Base-by-base conservation (phyloP, 2,113 vertebrate species). In the Echinops telfairi region DNA sequence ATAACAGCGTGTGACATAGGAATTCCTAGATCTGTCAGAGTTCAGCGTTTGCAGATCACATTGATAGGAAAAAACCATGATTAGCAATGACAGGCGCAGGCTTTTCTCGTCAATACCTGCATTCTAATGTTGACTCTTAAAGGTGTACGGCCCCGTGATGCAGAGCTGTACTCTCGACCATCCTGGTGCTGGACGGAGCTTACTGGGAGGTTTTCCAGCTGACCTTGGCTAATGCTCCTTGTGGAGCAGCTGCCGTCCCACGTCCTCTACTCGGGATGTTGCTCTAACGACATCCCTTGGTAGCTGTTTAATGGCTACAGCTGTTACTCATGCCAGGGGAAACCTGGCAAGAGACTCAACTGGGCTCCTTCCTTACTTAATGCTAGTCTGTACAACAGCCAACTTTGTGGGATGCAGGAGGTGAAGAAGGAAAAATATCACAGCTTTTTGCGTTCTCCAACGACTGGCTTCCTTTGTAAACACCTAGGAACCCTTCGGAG, bases 271-370 rank as follows among this genome's bases (percentile, higher is more conserved):
- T 86, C 60, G n/a, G 82, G 93, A 40, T 8, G 0, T 64, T 92
- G 92, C 80, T 86, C 60, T 92, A 83, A 91, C 83, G 79, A 3
- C 12, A 4, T 94, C 53, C 86, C 92, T 77, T 88, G 90, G 20
- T 96, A 78, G 19, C 94, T 93, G 43, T 94, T 94, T 95, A 95
- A 86, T 58, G 43, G 29, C 86, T 84, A n/a, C 38, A 64, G 76
- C 83, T 93, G 83, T 89, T 90, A 88, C 31, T 95, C 77, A 53
- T 86, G 38, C 73, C 53, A 25, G 1, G 29, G 91, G 90, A 95
- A 93, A 78, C 94, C 95, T 96, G 94, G 86, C 90, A 93, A 93
- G 79, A 62, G 53, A 29, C 77, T 82, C 66, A 81, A 60, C 84
- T 58, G 89, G 68, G 82, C 57, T 88, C 75, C n/a, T 73, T 57